Conservation (phyloP, 2,797 vertebrate species). For the Diplodus puntazzo region DNA sequence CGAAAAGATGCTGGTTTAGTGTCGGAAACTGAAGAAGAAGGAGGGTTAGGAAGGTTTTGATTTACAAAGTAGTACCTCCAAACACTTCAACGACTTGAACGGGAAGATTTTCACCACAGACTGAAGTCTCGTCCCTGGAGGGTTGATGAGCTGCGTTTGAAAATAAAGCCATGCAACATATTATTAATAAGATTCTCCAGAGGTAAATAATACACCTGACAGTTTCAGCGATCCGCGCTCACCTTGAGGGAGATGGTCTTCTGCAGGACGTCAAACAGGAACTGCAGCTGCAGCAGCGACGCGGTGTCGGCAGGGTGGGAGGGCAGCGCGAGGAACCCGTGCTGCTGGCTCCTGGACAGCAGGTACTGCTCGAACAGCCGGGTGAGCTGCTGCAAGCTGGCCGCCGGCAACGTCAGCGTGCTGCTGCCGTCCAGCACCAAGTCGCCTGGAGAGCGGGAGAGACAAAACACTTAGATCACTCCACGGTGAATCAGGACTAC, state of each 20-base stretch:
- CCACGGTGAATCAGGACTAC: too few species aligned
- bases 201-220: too few species aligned
- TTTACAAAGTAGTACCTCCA: constrained; percentile 89
- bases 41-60: not conserved
- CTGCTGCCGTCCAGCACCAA: constrained; percentile 92
- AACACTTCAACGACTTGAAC: constrained; percentile 93
- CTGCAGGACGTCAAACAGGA: constrained; percentile 96
- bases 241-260: constrained; percentile 96
- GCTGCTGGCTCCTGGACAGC: constrained; percentile 86
- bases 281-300: constrained; percentile 92
- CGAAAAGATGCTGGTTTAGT: not conserved
- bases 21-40: not conserved
- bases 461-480: not conserved
- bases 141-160: constrained; percentile 87
- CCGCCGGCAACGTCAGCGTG: constrained; percentile 91
- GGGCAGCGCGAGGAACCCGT: constrained; percentile 93
- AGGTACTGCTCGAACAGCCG: constrained; percentile 92
- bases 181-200: not conserved
- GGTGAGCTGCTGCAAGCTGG: constrained; percentile 91
- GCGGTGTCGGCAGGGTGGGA: constrained; percentile 94
- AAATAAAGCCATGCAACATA: not conserved
- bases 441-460: constrained; percentile 83
- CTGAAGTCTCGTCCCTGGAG: constrained; percentile 83
- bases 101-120: constrained; percentile 95
- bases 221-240: not conserved